Base-by-base conservation (phyloP, 2,797 vertebrate genomes). In the Pygocentrus nattereri region DNA sequence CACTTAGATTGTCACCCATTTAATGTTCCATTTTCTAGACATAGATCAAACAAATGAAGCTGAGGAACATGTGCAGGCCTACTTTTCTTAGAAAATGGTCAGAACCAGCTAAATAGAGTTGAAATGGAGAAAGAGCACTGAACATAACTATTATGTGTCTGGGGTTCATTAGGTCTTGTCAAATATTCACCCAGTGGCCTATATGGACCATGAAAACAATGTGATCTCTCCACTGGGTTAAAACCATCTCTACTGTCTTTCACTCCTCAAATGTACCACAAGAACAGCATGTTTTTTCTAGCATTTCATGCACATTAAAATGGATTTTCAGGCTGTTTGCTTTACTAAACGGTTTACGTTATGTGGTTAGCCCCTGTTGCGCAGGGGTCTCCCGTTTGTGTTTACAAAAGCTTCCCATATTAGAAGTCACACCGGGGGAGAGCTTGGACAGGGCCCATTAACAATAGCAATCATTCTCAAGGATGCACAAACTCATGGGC, bases 391-490 rank as follows among this genome's bases (percentile, higher is more conserved):
- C 83, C 8, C 31, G 38, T 81, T 74, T 52, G 61, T 78, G 69
- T 81, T 81, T 84, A 67, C 34, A 67, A 68, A 68, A 78, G 62
- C 74, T 74, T 74, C 78, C 62, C 70, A 91, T 88, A 87, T 88
- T 82, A 88, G 89, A 91, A 91, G 91, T 93, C 92, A 88, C 84
- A 89, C 91, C 91, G 89, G 64, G 41, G 70, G 64, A 41, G 73
- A 61, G 91, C 92, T 90, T 91, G 88, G 92, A 90, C 82, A 85
- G 72, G 90, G 85, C 79, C 90, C 91, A 92, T 92, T 92, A 92
- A 86, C 85, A 84, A 88, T 88, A 91, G 91, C 89, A 85, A 88
- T 78, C 88, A 90, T 93, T 95, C 88, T 94, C 85, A 86, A 93
- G 91, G 90, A 93, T 77, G 85, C 93, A 94, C 91, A 88, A 76